Evolutionary conservation across 2,888 invertebrate genomes (phyloP).

Genomic region (Drosophila paramelanica): DNA sequence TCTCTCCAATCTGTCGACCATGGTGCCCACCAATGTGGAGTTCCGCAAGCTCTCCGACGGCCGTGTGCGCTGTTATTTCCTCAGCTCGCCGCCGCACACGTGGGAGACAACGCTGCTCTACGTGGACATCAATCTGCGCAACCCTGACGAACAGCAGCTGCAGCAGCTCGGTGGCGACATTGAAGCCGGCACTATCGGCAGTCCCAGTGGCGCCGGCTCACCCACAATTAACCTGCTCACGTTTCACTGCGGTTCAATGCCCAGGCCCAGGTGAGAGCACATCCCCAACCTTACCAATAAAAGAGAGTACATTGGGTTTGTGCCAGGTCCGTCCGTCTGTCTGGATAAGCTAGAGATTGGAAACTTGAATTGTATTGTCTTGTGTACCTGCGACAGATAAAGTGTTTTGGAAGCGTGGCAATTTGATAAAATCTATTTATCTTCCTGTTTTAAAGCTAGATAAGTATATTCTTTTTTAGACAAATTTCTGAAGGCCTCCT

Average conservation of each 20-base stretch:
- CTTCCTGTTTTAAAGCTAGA: too few species aligned
- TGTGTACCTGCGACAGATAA: too few species aligned
- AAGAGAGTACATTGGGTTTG: too few species aligned
- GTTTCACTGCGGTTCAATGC: slow-evolving; percentile 43
- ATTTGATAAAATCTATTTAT: too few species aligned
- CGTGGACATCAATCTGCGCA: slow-evolving; percentile 90
- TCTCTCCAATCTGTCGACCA: slow-evolving; percentile 91
- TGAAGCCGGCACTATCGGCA: slow-evolving; percentile 21
- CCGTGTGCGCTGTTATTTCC: slow-evolving; percentile 94
- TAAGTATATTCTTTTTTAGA: too few species aligned
- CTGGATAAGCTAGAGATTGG: too few species aligned
- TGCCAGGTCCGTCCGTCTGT: too few species aligned
- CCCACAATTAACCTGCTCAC: slow-evolving; percentile 45
- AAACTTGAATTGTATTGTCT: too few species aligned
- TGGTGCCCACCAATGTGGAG: slow-evolving; percentile 93
- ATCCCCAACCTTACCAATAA: not conserved
- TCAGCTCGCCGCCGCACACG: slow-evolving; percentile 94
- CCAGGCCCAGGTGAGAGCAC: slow-evolving; percentile 57
- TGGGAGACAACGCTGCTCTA: slow-evolving; percentile 96
- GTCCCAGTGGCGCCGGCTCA: slow-evolving; percentile 51
- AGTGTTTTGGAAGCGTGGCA: too few species aligned
- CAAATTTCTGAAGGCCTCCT: too few species aligned
- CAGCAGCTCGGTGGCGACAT: slow-evolving; percentile 7
- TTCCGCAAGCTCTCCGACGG: slow-evolving; percentile 92
- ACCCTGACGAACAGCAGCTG: slow-evolving; percentile 71